Conservation (phyloP, 2,797 vertebrate species). For the Notamacropus eugenii region DNA sequence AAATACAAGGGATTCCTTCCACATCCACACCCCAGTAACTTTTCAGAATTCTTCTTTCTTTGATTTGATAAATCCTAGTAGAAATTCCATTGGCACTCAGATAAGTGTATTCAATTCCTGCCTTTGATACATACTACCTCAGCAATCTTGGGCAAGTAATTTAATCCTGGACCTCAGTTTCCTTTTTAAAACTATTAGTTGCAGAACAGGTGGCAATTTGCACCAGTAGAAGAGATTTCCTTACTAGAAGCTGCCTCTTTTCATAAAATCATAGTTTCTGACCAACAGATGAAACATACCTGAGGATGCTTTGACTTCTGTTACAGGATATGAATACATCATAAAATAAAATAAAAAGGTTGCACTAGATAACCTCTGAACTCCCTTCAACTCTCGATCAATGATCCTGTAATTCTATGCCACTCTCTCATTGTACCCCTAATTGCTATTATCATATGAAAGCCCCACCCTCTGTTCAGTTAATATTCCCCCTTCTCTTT, state of each 20-base stretch:
- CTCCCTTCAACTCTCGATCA: neutral
- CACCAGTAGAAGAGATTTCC: neutral
- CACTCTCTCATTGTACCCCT: neutral
- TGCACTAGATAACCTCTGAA: neutral
- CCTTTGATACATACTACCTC: too few species aligned
- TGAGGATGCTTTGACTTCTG: neutral
- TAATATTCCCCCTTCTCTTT: neutral
- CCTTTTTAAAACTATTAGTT: neutral
- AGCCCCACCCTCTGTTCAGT: too few species aligned
- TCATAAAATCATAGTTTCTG: neutral
- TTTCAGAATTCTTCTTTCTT: neutral
- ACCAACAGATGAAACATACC: neutral
- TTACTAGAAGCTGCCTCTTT: neutral
- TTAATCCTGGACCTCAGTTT: neutral
- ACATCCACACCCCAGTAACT: neutral
- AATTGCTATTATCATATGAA: too few species aligned
- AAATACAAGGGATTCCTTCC: neutral
- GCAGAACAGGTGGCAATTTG: neutral
- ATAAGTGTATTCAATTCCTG: too few species aligned
- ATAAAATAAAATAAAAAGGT: neutral
- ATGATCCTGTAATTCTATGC: neutral
- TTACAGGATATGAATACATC: neutral
- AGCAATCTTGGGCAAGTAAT: too few species aligned
- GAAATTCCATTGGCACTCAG: neutral
- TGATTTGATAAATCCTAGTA: too few species aligned